Evolutionary conservation across 1,140 invertebrate species (phyloP).

Genomic region (Cydia pomonella): DNA sequence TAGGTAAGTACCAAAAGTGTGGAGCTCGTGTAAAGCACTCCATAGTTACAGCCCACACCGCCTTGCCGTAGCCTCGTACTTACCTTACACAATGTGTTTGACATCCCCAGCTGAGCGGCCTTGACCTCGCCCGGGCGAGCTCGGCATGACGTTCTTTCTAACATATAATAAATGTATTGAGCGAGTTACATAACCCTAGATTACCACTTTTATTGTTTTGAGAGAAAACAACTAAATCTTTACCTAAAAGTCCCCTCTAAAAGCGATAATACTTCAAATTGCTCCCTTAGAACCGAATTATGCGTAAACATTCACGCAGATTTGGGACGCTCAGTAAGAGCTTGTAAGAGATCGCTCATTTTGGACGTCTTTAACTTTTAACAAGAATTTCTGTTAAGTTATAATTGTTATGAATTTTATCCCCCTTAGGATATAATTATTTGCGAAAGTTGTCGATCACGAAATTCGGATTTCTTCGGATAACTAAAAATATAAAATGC

Average conservation of each 20-base stretch:
- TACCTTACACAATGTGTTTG: conserved; percentile 4
- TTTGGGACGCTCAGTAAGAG: not conserved
- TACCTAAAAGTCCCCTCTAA: no score
- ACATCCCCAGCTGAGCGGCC: not conserved
- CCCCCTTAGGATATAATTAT: not conserved
- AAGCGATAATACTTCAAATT: no score
- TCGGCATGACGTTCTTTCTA: not conserved
- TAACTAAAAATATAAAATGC: not conserved
- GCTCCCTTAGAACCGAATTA: not conserved
- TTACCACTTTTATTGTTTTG: not conserved
- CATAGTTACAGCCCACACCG: not conserved
- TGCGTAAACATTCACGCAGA: not conserved
- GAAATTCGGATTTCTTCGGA: not conserved
- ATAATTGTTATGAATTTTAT: not conserved
- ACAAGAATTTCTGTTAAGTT: not conserved
- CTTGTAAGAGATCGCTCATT: conserved; percentile 5
- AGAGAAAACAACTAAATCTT: not conserved
- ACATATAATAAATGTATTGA: not conserved
- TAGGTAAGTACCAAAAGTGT: no score
- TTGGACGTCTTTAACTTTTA: not conserved
- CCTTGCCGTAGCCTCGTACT: not conserved
- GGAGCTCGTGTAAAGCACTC: no score
- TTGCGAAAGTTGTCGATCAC: not conserved
- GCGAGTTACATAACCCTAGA: not conserved
- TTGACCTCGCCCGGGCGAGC: conserved; percentile 22